phyloP scores from a whole-genome alignment of 2,888 invertebrate species.

The Latrodectus elegans region DNA sequence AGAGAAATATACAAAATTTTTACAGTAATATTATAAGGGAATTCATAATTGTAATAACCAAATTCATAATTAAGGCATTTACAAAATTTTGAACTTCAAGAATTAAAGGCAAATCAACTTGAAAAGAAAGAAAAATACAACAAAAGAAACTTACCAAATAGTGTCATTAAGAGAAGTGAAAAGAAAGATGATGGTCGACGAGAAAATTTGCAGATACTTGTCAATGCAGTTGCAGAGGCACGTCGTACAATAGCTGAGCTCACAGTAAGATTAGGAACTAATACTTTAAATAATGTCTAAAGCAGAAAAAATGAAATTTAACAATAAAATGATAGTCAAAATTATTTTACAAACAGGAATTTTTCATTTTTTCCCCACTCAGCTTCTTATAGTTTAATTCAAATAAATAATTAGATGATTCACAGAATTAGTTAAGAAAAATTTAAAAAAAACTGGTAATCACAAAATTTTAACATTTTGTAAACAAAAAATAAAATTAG shows the following conservation, averaged over 20 bases:
- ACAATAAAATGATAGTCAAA: background rate
- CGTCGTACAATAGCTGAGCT: constrained; percentile 85
- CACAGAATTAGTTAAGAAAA: too few species aligned
- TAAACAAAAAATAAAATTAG: too few species aligned
- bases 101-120: background rate
- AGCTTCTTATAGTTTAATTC: too few species aligned
- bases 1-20: too few species aligned
- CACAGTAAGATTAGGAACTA: constrained; percentile 81
- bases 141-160: constrained; percentile 78
- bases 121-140: background rate
- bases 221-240: constrained; percentile 86
- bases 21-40: too few species aligned
- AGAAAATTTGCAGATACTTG: constrained; percentile 86
- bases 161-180: constrained; percentile 81
- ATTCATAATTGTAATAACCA: too few species aligned
- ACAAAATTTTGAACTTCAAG: background rate
- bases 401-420: too few species aligned
- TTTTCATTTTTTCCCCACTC: background rate
- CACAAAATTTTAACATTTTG: too few species aligned
- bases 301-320: background rate
- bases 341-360: background rate
- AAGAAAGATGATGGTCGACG: constrained; percentile 83
- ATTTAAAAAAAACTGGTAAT: too few species aligned
- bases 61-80: too few species aligned
- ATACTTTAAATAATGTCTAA: constrained; percentile 81